phyloP scores from a whole-genome alignment of 1,140 invertebrate species.

The Chrysopa pallens region DNA sequence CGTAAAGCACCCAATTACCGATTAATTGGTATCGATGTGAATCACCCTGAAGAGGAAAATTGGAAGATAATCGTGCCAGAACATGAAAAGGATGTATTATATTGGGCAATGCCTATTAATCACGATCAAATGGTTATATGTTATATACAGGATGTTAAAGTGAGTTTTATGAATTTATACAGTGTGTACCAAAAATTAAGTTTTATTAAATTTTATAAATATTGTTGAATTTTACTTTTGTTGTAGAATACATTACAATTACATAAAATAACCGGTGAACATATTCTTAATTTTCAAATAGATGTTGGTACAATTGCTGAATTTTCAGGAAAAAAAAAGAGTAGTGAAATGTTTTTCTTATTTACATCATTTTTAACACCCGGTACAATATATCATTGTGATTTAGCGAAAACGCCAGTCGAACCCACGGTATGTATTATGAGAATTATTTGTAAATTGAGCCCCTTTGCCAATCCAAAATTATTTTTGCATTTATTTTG shows the following conservation, averaged over 20 bases:
- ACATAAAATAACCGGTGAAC: slow-evolving; percentile 56
- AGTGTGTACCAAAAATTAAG: neutral
- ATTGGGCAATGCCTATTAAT: slow-evolving; percentile 71
- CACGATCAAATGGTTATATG: slow-evolving; percentile 74
- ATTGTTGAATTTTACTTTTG: slow-evolving; percentile 3
- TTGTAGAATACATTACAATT: slow-evolving; percentile 67
- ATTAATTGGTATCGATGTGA: slow-evolving; percentile 77
- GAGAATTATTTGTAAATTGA: too few relatives aligned
- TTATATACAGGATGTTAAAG: slow-evolving; percentile 93
- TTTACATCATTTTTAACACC: slow-evolving; percentile 90
- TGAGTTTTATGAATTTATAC: slow-evolving; percentile 17
- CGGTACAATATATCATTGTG: slow-evolving; percentile 72
- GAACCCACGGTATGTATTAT: slow-evolving; percentile 40
- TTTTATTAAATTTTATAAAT: neutral
- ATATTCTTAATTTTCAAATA: slow-evolving; percentile 54
- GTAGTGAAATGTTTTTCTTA: slow-evolving; percentile 82
- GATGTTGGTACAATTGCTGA: slow-evolving; percentile 74
- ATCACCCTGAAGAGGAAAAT: slow-evolving; percentile 52
- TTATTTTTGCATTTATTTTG: too few relatives aligned
- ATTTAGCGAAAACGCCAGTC: slow-evolving; percentile 47
- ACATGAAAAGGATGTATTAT: slow-evolving; percentile 71
- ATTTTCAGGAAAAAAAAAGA: slow-evolving; percentile 68
- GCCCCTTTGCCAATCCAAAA: too few relatives aligned
- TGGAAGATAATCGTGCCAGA: slow-evolving; percentile 77
- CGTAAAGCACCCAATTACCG: slow-evolving; percentile 84